phyloP scores from a whole-genome alignment of 2,888 invertebrate genomes.

The Scaptomyza cyrtandrae region DNA sequence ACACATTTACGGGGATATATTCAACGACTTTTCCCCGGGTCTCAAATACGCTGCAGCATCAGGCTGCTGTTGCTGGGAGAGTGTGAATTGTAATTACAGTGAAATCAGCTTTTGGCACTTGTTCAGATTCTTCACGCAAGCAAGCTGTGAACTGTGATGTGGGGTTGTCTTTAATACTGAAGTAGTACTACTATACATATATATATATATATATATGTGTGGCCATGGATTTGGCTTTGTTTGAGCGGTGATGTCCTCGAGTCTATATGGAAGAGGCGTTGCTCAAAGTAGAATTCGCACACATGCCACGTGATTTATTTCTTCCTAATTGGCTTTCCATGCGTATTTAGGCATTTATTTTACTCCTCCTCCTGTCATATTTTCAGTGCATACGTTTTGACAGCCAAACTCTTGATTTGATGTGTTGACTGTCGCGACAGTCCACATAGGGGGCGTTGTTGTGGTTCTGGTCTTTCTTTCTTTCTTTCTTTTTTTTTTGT shows the following conservation, averaged over 20 bases:
- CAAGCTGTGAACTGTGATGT: constrained; percentile 28
- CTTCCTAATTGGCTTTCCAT: constrained; percentile 78
- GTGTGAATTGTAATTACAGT: constrained; percentile 83
- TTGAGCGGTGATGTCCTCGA: constrained; percentile 49
- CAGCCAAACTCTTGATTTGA: constrained; percentile 73
- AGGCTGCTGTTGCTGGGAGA: constrained; percentile 26
- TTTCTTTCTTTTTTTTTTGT: constrained; percentile 12
- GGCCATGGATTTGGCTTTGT: constrained; percentile 41
- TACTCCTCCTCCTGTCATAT: constrained; percentile 53
- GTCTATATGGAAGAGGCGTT: constrained; percentile 43
- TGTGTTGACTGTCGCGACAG: constrained; percentile 44
- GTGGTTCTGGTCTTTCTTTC: neutral
- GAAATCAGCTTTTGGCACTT: constrained; percentile 82
- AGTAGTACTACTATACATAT: neutral
- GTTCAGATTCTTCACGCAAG: constrained; percentile 61
- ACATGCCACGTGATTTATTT: constrained; percentile 74
- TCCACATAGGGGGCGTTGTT: constrained; percentile 37
- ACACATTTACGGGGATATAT: constrained; percentile 78
- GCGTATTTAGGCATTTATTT: constrained; percentile 61
- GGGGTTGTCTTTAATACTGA: constrained; percentile 22
- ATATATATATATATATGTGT: constrained; percentile 26
- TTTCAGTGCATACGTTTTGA: constrained; percentile 65
- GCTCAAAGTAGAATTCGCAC: constrained; percentile 68
- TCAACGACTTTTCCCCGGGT: constrained; percentile 25
- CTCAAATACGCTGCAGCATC: constrained; percentile 49